These are phyloP conservation scores for Poecilobothrus nobilitatus DNA, from an alignment of 2,888 invertebrate species.

Conservation along the genomic window DNA sequence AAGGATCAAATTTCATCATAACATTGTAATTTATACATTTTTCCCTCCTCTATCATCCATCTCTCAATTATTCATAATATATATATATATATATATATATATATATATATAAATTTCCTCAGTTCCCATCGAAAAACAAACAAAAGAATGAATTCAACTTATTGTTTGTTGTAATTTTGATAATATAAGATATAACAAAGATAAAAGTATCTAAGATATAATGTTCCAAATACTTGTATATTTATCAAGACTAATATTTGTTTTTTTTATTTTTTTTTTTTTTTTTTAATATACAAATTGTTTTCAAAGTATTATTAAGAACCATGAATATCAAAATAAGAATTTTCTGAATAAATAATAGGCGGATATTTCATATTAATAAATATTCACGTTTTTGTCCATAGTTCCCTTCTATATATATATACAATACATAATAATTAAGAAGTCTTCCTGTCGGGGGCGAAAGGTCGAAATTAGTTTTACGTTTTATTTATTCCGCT, in stretches of 20 bases:
- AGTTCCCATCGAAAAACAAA: too few relatives aligned
- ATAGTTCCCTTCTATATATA: not conserved
- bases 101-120: not conserved
- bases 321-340: too few relatives aligned
- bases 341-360: not conserved
- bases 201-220: too few relatives aligned
- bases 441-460: constrained; percentile 6
- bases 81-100: not conserved
- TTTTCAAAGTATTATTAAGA: too few relatives aligned
- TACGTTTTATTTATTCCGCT: not conserved
- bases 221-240: too few relatives aligned
- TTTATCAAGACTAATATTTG: too few relatives aligned
- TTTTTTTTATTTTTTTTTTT: too few relatives aligned
- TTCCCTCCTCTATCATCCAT: not conserved
- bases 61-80: not conserved
- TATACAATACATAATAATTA: not conserved
- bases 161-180: too few relatives aligned
- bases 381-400: constrained; percentile 2
- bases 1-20: not conserved
- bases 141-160: too few relatives aligned
- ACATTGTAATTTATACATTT: not conserved
- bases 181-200: too few relatives aligned
- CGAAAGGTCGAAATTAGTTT: constrained; percentile 3
- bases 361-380: not conserved
- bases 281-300: too few relatives aligned